Evolutionary conservation across 64 coral and sea anemone species (phyloP).

Genomic region (Cladopsammia gracilis): DNA sequence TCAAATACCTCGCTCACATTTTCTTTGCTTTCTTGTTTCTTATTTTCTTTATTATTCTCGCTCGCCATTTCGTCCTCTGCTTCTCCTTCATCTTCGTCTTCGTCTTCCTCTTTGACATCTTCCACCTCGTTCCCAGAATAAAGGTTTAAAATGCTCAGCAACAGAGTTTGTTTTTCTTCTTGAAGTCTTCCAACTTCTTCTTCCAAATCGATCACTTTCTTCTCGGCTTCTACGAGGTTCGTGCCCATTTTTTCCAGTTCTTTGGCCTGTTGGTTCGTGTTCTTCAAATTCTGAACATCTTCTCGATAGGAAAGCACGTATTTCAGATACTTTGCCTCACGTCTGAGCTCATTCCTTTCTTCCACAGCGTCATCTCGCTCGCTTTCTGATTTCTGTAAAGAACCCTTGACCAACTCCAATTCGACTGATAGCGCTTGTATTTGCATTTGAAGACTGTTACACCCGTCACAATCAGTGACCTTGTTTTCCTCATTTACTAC

Average conservation of each 20-base stretch:
- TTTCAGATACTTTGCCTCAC: slow-evolving; percentile 87
- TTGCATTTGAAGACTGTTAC: slow-evolving; percentile 57
- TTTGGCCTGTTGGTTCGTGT: slow-evolving; percentile 57
- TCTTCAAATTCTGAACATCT: slow-evolving; percentile 74
- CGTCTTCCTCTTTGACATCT: slow-evolving; percentile 23
- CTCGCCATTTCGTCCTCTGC: slow-evolving; percentile 8
- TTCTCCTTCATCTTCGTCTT: slow-evolving; percentile 12
- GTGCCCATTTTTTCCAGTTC: slow-evolving; percentile 78
- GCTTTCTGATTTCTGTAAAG: slow-evolving; percentile 58
- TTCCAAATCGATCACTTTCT: slow-evolving; percentile 84
- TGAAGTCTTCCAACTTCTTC: slow-evolving; percentile 86
- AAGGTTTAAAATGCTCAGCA: slow-evolving; percentile 88
- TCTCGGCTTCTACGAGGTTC: slow-evolving; percentile 86
- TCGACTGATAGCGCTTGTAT: slow-evolving; percentile 44
- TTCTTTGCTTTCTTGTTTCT: slow-evolving; percentile 24
- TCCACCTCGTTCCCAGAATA: slow-evolving; percentile 66
- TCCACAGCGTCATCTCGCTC: slow-evolving; percentile 60
- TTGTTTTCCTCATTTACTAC: background rate
- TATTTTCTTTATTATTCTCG: slow-evolving; percentile 28
- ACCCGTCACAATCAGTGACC: slow-evolving; percentile 48
- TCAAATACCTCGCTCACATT: slow-evolving; percentile 19
- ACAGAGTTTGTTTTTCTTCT: slow-evolving; percentile 81
- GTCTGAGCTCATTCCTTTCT: slow-evolving; percentile 67
- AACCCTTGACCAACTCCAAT: slow-evolving; percentile 45
- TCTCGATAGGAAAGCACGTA: slow-evolving; percentile 89